Evolutionary conservation across 2,113 vertebrate genomes (phyloP).

Genomic region (Rhipidura dahli): DNA sequence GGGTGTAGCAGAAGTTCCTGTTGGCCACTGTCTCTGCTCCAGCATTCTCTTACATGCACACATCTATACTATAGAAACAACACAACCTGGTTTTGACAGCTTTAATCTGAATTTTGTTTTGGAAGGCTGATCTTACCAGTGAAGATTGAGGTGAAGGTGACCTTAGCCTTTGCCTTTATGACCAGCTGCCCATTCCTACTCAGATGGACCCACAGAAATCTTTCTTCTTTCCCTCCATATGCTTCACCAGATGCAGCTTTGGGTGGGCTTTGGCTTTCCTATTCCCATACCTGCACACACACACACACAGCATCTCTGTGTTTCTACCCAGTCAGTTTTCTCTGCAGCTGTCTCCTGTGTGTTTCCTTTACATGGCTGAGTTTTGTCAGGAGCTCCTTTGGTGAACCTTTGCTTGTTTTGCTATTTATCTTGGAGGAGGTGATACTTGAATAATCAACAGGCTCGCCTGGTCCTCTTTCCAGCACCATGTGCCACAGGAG

Average conservation of each 20-base stretch:
- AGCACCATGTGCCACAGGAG: accelerated
- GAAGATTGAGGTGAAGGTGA: neutral
- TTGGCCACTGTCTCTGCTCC: neutral
- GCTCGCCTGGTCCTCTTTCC: neutral
- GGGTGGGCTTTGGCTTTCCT: neutral
- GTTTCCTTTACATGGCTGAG: neutral
- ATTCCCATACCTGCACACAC: neutral
- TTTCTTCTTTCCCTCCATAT: neutral
- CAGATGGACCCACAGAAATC: neutral
- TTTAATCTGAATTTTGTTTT: neutral
- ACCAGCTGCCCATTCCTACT: neutral
- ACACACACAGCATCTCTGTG: neutral
- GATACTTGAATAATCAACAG: neutral
- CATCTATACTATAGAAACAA: neutral
- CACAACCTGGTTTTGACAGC: neutral
- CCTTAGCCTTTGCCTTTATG: neutral
- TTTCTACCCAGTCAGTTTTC: neutral
- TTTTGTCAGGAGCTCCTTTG: neutral
- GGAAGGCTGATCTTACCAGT: neutral
- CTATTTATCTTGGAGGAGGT: neutral
- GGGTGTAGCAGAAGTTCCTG: neutral
- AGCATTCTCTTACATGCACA: neutral
- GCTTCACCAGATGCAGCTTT: neutral
- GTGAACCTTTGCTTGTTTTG: neutral
- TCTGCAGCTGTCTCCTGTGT: neutral